Percentiles rank a stretch among this genome's conserved stretches.
phyloP scores from a whole-genome alignment of 2,113 vertebrate species.

The Todiramphus saurophagus region DNA sequence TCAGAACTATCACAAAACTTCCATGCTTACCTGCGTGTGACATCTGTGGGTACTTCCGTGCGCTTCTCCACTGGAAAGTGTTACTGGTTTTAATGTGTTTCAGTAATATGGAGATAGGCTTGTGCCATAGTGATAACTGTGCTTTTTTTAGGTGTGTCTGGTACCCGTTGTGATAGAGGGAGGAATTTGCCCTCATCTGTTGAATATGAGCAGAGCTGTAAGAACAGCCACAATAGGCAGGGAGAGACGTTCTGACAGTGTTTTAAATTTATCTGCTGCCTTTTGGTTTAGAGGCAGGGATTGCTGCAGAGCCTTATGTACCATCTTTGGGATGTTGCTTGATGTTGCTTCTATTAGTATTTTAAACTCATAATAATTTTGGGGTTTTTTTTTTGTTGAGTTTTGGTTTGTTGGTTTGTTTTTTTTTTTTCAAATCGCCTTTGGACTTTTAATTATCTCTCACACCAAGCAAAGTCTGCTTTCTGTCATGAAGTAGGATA shows the following conservation, averaged over 20 bases:
- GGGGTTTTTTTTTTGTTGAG: neutral
- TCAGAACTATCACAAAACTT: neutral
- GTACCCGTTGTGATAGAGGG: neutral
- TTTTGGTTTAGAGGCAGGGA: constrained; percentile 7
- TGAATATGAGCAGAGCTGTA: neutral
- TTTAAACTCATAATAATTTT: constrained; percentile 30
- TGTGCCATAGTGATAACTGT: neutral
- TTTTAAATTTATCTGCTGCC: neutral
- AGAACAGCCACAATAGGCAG: neutral
- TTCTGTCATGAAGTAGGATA: neutral
- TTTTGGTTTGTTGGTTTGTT: neutral
- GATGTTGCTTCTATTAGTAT: constrained; percentile 1
- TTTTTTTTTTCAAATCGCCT: neutral
- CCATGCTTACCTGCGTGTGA: neutral
- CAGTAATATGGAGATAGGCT: neutral
- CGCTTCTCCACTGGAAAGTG: neutral
- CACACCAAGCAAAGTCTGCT: neutral
- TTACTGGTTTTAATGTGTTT: neutral
- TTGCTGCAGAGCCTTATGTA: neutral
- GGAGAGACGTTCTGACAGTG: neutral
- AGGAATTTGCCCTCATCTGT: neutral
- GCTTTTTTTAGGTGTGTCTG: neutral
- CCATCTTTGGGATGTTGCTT: neutral
- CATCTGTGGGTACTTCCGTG: neutral
- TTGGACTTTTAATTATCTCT: constrained; percentile 37